A percentile compares a stretch with the other conserved stretches of the same genome.
Conservation (phyloP, 2,113 vertebrate genomes). For the Festucalex cinctus region DNA sequence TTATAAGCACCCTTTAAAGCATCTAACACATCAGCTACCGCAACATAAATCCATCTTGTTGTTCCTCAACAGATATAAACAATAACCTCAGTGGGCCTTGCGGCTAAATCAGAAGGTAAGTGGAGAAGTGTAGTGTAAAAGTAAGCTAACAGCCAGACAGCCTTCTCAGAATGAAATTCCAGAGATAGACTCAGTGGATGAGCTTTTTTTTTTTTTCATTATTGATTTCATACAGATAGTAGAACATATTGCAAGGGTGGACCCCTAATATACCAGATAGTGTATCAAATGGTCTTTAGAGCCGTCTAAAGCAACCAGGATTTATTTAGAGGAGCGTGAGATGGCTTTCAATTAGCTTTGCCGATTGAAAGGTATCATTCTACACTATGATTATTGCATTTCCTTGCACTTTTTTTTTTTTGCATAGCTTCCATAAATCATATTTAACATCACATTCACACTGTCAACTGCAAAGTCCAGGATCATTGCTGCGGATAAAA, state of each 20-base stretch:
- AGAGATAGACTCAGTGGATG: slow-evolving; percentile 21
- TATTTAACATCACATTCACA: neutral
- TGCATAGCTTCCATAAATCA: neutral
- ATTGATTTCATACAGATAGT: slow-evolving; percentile 48
- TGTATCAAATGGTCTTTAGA: slow-evolving; percentile 39
- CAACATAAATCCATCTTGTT: slow-evolving; percentile 20
- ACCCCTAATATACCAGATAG: slow-evolving; percentile 23
- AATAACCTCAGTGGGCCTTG: slow-evolving; percentile 18
- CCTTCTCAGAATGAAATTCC: slow-evolving; percentile 44
- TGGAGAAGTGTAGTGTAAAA: slow-evolving; percentile 23
- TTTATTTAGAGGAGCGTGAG: slow-evolving; percentile 4
- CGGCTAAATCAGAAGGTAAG: slow-evolving; percentile 42
- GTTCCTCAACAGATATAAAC: slow-evolving; percentile 21
- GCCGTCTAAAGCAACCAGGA: slow-evolving; percentile 24
- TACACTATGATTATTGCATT: neutral
- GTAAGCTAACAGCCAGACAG: neutral
- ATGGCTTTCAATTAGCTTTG: slow-evolving; percentile 19
- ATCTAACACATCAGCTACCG: slow-evolving; percentile 15
- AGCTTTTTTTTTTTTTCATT: slow-evolving; percentile 9
- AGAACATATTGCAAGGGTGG: slow-evolving; percentile 22
- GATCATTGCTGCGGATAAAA: slow-evolving; percentile 15
- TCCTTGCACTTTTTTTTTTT: slow-evolving; percentile 2
- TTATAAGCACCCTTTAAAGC: neutral
- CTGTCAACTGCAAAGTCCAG: neutral
- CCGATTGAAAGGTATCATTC: slow-evolving; percentile 1